Percentiles rank a stretch among this genome's conserved stretches.
Evolutionary conservation across 2,113 vertebrate genomes (phyloP).

Genomic region (Pholis gunnellus): DNA sequence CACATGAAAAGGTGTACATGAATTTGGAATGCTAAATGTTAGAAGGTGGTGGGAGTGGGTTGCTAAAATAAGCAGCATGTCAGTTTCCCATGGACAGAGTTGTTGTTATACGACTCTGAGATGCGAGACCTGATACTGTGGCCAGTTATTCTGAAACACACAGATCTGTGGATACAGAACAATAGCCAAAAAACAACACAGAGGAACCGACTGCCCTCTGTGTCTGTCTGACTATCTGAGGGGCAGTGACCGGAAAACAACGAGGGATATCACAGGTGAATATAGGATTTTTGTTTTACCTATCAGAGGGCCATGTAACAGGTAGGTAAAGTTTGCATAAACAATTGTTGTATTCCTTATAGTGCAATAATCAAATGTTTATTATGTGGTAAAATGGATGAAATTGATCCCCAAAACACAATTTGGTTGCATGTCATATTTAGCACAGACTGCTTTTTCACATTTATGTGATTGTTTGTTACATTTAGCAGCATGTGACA

Average conservation of each 20-base stretch:
- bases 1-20: neutral
- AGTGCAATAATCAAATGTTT: neutral
- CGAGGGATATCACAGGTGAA: conserved; percentile 14
- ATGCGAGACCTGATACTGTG: conserved; percentile 77
- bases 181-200: conserved; percentile 75
- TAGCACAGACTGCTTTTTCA: neutral
- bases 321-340: neutral
- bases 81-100: conserved; percentile 69
- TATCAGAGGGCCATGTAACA: neutral
- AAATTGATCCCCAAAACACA: neutral
- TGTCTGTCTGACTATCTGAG: conserved; percentile 64
- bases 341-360: neutral
- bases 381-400: neutral
- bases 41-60: conserved; percentile 15
- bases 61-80: conserved; percentile 58
- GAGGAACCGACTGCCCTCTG: conserved; percentile 54
- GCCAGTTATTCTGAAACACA: conserved; percentile 78
- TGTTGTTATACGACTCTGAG: conserved; percentile 76
- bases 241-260: conserved; percentile 58
- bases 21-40: conserved; percentile 27
- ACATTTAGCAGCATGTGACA: neutral
- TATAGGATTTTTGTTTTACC: neutral
- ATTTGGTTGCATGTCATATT: neutral
- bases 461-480: neutral
- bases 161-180: conserved; percentile 64